Conservation (phyloP, 2,888 invertebrate genomes). For the Kuschelorhynchus macadamiae region DNA sequence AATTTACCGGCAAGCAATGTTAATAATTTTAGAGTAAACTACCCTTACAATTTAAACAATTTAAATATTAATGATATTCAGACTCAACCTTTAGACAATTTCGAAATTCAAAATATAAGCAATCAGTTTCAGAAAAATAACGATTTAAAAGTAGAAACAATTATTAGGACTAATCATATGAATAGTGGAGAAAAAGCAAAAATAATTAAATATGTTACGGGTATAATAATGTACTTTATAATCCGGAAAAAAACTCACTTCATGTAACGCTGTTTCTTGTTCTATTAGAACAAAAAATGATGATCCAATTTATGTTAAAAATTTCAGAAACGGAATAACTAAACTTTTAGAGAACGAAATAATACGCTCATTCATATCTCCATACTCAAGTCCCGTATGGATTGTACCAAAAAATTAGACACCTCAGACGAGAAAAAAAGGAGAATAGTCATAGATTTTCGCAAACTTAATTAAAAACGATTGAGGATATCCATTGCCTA, state of each 20-base stretch:
- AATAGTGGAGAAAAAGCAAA: conserved; percentile 43
- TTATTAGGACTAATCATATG: conserved; percentile 16
- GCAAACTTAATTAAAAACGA: conserved; percentile 15
- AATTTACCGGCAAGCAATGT: too few relatives aligned
- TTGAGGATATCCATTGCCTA: conserved; percentile 22
- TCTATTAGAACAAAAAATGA: conserved; percentile 6
- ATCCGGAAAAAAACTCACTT: conserved; percentile 2
- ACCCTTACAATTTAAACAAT: too few relatives aligned
- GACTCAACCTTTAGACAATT: too few relatives aligned
- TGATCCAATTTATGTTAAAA: conserved; percentile 8
- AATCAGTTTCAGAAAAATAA: too few relatives aligned
- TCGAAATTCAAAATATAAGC: too few relatives aligned
- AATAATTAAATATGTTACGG: conserved; percentile 30
- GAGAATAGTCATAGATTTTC: conserved; percentile 22
- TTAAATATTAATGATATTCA: too few relatives aligned
- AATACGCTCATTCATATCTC: conserved; percentile 29
- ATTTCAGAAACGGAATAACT: neutral
- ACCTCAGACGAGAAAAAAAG: conserved; percentile 17
- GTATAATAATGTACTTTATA: conserved; percentile 33
- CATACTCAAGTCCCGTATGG: conserved; percentile 29
- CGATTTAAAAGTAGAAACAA: too few relatives aligned
- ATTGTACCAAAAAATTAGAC: conserved; percentile 29
- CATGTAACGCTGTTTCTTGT: neutral
- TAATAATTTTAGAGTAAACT: too few relatives aligned
- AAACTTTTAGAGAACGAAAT: conserved; percentile 24